phyloP scores from a whole-genome alignment of 1,140 invertebrate species.

The Brachionus asplanchnoidis region DNA sequence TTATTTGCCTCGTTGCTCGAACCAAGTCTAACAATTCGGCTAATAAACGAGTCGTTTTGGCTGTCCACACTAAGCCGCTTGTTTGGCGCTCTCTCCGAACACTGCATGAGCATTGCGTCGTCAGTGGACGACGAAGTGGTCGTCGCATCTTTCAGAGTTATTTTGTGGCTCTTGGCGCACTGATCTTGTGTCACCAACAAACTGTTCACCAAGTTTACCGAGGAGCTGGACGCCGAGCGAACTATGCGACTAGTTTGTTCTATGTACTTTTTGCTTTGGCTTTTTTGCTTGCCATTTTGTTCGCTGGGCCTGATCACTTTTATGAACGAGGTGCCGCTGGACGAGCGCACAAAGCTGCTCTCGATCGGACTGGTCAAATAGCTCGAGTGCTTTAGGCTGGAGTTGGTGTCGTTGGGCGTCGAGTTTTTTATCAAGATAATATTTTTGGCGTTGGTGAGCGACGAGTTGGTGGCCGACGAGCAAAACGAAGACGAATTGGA shows the following conservation, averaged over 20 bases:
- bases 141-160: neutral
- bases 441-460: conserved; percentile 2
- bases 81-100: neutral
- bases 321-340: conserved; percentile 4
- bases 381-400: neutral
- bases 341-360: neutral
- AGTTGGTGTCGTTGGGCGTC: neutral
- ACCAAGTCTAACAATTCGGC: neutral
- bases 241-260: conserved; percentile 34
- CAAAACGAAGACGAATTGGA: conserved; percentile 24
- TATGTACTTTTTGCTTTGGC: neutral
- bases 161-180: neutral
- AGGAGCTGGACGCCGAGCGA: conserved; percentile 5
- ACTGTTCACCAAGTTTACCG: neutral
- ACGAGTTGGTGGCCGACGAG: neutral
- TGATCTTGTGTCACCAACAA: neutral
- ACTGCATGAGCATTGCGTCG: neutral
- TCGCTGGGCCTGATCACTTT: conserved; percentile 2
- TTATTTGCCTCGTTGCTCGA: neutral
- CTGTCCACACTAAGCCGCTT: neutral
- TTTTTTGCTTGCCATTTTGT: neutral
- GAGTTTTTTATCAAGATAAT: conserved; percentile 19
- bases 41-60: neutral
- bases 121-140: neutral
- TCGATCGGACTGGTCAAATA: neutral